Evolutionary conservation across 2,888 invertebrate species (phyloP).

Genomic region (Thera britannica): DNA sequence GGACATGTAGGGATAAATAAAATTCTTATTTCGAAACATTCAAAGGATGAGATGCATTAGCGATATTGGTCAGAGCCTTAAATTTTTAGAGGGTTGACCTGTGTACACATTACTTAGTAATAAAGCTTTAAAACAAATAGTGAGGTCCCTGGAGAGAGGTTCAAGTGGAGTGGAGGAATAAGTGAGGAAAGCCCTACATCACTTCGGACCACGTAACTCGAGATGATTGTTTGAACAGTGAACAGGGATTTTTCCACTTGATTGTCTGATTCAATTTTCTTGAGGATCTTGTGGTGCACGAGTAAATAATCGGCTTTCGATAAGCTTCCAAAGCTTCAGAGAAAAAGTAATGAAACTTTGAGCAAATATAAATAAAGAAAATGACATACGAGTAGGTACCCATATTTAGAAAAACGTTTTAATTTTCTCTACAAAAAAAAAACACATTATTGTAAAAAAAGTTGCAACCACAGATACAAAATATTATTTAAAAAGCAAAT

Average conservation of each 20-base stretch:
- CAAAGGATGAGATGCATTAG: conserved; percentile 61
- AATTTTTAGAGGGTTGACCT: conserved; percentile 83
- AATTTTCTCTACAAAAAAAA: too few species aligned
- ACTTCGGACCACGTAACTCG: conserved; percentile 74
- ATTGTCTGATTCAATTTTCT: conserved; percentile 84
- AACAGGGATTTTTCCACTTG: conserved; percentile 84
- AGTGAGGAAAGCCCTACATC: conserved; percentile 72
- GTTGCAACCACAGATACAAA: too few species aligned
- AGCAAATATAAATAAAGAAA: neutral
- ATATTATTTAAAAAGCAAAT: too few species aligned
- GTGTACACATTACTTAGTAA: conserved; percentile 84
- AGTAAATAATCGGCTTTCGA: conserved; percentile 55
- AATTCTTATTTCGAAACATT: conserved; percentile 39
- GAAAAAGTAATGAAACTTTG: neutral
- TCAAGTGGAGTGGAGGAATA: conserved; percentile 67
- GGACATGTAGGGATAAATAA: conserved; percentile 37
- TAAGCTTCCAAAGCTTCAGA: conserved; percentile 18
- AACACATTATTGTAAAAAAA: too few species aligned
- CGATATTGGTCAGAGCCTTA: conserved; percentile 74
- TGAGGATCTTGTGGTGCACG: conserved; percentile 62
- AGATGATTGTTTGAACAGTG: conserved; percentile 82
- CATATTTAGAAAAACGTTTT: too few species aligned
- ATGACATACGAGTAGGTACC: too few species aligned
- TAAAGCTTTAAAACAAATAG: conserved; percentile 85
- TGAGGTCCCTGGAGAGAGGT: conserved; percentile 59